These are phyloP conservation scores for Bombycilla garrulus DNA, from an alignment of 2,113 vertebrate species.

Conservation along the genomic window DNA sequence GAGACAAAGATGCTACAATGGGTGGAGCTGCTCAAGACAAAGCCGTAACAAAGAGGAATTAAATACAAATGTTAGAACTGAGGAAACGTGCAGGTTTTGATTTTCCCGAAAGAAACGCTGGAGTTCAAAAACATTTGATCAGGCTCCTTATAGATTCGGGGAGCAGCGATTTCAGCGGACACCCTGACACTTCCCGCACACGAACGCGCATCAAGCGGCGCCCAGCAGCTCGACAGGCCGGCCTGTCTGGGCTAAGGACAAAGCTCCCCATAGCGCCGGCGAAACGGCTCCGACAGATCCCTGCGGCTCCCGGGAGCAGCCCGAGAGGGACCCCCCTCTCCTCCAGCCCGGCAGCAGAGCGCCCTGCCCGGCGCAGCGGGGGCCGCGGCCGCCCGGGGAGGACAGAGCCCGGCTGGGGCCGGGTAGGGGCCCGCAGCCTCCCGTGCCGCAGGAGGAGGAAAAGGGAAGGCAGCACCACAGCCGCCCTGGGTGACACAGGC, in stretches of 20 bases:
- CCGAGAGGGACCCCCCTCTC: accelerated
- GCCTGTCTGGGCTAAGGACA: accelerated
- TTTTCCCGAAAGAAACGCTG: background rate
- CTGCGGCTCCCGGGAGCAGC: too few species aligned
- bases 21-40: slow-evolving; percentile 28
- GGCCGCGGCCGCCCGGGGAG: background rate
- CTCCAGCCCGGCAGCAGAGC: too few species aligned
- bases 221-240: background rate
- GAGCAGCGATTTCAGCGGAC: background rate
- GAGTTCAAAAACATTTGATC: too few species aligned
- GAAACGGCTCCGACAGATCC: background rate
- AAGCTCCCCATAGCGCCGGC: background rate
- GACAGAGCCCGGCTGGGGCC: background rate
- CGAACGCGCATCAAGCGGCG: accelerated
- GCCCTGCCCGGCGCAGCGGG: background rate
- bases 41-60: background rate
- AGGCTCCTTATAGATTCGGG: too few species aligned
- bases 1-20: background rate
- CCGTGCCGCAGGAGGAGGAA: too few species aligned
- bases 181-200: background rate
- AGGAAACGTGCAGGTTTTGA: background rate
- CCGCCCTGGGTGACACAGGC: background rate
- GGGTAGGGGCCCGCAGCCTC: background rate
- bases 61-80: accelerated
- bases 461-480: background rate